Conservation (phyloP, 2,888 invertebrate species). For the Gerosis bhagava region DNA sequence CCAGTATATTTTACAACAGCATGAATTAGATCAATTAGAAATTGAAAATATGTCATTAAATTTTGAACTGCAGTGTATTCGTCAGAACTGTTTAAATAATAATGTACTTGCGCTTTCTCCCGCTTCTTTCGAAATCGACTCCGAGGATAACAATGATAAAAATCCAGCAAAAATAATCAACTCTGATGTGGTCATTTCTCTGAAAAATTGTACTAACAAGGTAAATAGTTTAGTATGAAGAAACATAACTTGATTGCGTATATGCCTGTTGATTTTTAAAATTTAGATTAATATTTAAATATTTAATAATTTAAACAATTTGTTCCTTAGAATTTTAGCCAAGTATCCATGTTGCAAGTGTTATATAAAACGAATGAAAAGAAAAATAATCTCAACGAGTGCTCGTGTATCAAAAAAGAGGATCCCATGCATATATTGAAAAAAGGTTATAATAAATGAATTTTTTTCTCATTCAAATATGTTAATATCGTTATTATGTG, state of each 20-base stretch:
- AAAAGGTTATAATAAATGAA: too few species aligned
- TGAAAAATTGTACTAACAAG: slow-evolving; percentile 61
- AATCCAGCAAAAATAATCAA: slow-evolving; percentile 46
- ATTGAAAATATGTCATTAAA: slow-evolving; percentile 56
- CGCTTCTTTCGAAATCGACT: slow-evolving; percentile 50
- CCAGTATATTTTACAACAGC: slow-evolving; percentile 45
- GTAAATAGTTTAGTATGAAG: too few species aligned
- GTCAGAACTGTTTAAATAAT: slow-evolving; percentile 35
- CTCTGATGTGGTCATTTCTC: slow-evolving; percentile 72
- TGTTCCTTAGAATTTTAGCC: slow-evolving; percentile 56
- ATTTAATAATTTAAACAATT: slow-evolving; percentile 1
- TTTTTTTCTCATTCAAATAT: too few species aligned
- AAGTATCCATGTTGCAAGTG: slow-evolving; percentile 68
- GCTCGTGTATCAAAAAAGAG: slow-evolving; percentile 35
- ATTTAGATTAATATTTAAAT: too few species aligned
- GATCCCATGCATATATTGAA: slow-evolving; percentile 60
- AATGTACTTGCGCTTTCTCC: slow-evolving; percentile 31
- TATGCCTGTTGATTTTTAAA: too few species aligned
- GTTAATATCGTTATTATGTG: too few species aligned
- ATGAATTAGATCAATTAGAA: slow-evolving; percentile 51
- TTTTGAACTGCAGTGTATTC: slow-evolving; percentile 51
- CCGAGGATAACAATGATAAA: slow-evolving; percentile 37
- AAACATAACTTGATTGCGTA: too few species aligned
- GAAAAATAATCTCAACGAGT: neutral
- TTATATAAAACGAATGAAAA: slow-evolving; percentile 64